A percentile compares a stretch with the other conserved stretches of the same genome.
These are phyloP conservation scores for Hylyphantes graminicola DNA, from an alignment of 1,140 invertebrate genomes.

Conservation along the genomic window DNA sequence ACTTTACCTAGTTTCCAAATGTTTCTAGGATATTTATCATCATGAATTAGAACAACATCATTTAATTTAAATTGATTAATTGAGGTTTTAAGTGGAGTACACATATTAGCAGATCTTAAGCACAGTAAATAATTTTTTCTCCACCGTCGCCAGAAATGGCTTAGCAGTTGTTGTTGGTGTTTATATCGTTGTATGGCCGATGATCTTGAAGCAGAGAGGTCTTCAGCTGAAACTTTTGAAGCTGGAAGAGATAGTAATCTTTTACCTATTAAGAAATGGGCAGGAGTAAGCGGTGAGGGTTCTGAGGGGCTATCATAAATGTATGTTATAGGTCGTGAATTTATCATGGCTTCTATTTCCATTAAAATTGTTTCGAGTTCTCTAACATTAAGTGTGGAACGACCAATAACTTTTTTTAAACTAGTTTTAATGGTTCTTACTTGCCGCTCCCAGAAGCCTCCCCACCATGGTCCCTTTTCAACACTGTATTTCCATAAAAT, in stretches of 20 bases:
- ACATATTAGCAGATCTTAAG: not conserved
- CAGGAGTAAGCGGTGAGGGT: not conserved
- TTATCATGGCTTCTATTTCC: constrained; percentile 11
- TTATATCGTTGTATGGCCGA: not conserved
- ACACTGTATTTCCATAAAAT: not conserved
- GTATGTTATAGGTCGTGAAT: not conserved
- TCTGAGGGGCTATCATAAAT: not conserved
- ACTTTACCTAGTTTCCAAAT: constrained; percentile 3
- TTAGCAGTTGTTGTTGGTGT: not conserved
- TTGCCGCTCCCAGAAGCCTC: constrained; percentile 9
- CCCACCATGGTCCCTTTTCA: not conserved
- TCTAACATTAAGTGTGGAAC: not conserved
- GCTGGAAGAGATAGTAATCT: not conserved
- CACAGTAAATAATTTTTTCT: not conserved
- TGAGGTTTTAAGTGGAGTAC: too few relatives aligned
- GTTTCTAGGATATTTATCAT: not conserved
- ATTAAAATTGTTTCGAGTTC: not conserved
- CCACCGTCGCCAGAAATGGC: constrained; percentile 3
- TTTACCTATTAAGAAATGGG: not conserved
- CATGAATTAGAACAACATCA: not conserved
- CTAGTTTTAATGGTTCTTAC: constrained; percentile 11
- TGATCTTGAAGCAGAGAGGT: not conserved
- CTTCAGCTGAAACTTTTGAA: not conserved
- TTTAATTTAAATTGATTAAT: not conserved
- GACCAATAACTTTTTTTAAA: constrained; percentile 1